Evolutionary conservation across 1,140 invertebrate species (phyloP).

Genomic region (Ceratosolen solmsi): DNA sequence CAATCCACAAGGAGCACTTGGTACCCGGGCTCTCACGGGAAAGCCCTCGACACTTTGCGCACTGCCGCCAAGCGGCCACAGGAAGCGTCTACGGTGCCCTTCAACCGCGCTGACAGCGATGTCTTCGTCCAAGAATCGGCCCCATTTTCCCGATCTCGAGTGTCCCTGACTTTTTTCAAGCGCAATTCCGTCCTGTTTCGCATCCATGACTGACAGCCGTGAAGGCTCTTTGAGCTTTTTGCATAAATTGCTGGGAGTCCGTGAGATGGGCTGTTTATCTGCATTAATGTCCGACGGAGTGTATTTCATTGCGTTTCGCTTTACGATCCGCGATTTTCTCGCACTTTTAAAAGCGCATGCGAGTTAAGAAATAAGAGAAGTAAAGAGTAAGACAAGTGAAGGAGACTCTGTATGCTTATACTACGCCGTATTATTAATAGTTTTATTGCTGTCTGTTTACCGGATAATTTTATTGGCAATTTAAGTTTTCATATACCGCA

Average conservation of each 20-base stretch:
- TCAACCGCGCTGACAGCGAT: constrained; percentile 23
- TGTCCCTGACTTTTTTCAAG: background rate
- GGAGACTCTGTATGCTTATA: background rate
- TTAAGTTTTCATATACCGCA: background rate
- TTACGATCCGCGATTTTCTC: background rate
- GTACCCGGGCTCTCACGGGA: background rate
- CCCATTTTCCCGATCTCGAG: constrained; percentile 33
- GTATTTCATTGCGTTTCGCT: constrained; percentile 2
- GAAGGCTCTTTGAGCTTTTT: constrained; percentile 1
- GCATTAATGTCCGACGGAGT: background rate
- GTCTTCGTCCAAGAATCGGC: constrained; percentile 17
- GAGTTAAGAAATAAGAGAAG: too few relatives aligned
- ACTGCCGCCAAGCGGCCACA: background rate
- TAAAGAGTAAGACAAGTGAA: background rate
- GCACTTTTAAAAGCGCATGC: background rate
- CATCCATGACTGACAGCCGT: background rate
- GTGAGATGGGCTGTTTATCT: background rate
- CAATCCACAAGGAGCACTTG: background rate
- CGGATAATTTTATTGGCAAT: background rate
- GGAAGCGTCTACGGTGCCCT: constrained; percentile 16
- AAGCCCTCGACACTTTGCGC: background rate
- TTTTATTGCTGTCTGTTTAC: background rate
- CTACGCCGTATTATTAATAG: background rate
- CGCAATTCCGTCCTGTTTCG: background rate
- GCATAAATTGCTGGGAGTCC: background rate